Evolutionary conservation across 2,113 vertebrate genomes (phyloP).

Genomic region (Camelus dromedarius): DNA sequence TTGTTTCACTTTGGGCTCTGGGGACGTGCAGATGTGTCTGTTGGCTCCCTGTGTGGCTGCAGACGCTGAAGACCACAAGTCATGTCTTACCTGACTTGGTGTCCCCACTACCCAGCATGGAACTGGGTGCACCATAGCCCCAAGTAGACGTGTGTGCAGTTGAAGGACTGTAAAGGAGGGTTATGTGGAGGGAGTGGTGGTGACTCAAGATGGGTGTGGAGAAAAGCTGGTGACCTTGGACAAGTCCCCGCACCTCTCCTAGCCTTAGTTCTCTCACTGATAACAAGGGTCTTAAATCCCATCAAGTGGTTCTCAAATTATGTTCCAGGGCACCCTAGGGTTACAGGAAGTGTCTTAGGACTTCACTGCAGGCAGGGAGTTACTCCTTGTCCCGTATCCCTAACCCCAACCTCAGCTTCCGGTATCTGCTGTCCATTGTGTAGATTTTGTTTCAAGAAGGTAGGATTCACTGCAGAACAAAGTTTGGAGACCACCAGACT

Average conservation of each 20-base stretch:
- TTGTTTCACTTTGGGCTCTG: background rate
- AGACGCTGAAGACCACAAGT: background rate
- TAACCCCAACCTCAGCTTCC: background rate
- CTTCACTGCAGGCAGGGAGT: background rate
- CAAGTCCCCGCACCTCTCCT: background rate
- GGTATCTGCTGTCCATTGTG: background rate
- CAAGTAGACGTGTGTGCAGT: background rate
- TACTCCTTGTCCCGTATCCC: background rate
- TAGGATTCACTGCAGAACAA: background rate
- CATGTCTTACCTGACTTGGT: background rate
- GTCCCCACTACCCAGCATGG: background rate
- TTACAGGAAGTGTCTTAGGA: background rate
- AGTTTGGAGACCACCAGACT: background rate
- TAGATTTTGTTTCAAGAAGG: background rate
- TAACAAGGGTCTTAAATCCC: background rate
- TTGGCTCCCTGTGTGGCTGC: rapidly evolving
- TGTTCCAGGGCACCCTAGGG: background rate
- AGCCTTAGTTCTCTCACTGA: background rate
- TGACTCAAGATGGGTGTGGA: background rate
- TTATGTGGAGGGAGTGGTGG: background rate
- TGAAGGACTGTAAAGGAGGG: background rate
- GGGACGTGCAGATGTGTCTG: background rate
- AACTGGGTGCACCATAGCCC: background rate
- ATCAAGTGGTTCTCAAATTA: background rate
- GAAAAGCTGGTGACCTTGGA: background rate